phyloP scores from a whole-genome alignment of 2,888 invertebrate genomes.

The Hydroisotoma schaefferi region DNA sequence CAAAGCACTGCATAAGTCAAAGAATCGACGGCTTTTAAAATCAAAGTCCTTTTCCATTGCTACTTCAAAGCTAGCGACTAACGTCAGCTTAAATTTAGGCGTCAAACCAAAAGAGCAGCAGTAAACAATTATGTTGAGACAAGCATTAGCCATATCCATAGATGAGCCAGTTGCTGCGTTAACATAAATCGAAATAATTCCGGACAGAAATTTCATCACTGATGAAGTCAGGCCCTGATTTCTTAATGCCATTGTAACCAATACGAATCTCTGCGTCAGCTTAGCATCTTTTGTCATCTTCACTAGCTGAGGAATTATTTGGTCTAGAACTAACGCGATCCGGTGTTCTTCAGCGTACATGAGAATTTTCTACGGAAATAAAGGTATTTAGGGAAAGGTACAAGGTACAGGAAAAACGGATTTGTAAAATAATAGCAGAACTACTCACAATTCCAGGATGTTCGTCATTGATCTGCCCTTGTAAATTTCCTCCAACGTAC shows the following conservation, averaged over 20 bases:
- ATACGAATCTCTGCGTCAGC: conserved; percentile 16
- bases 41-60: conserved; percentile 16
- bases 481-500: conserved; percentile 6
- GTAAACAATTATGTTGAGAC: conserved; percentile 6
- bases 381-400: too few species aligned
- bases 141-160: conserved; percentile 4
- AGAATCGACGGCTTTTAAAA: conserved; percentile 11
- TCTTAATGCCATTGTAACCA: background rate
- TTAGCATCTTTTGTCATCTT: conserved; percentile 11
- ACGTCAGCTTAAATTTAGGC: background rate
- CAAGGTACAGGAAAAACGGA: too few species aligned
- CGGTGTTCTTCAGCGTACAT: conserved; percentile 12
- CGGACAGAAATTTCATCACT: conserved; percentile 15
- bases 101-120: conserved; percentile 9
- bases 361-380: conserved; percentile 27
- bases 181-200: conserved; percentile 19
- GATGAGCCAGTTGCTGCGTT: background rate
- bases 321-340: conserved; percentile 7
- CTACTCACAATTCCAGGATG: conserved; percentile 18
- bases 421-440: conserved; percentile 1
- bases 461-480: conserved; percentile 11
- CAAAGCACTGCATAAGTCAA: conserved; percentile 7
- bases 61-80: conserved; percentile 15
- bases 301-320: conserved; percentile 19
- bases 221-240: conserved; percentile 1